These are phyloP conservation scores for Endotricha flammealis DNA, from an alignment of 2,888 invertebrate genomes.

Conservation along the genomic window DNA sequence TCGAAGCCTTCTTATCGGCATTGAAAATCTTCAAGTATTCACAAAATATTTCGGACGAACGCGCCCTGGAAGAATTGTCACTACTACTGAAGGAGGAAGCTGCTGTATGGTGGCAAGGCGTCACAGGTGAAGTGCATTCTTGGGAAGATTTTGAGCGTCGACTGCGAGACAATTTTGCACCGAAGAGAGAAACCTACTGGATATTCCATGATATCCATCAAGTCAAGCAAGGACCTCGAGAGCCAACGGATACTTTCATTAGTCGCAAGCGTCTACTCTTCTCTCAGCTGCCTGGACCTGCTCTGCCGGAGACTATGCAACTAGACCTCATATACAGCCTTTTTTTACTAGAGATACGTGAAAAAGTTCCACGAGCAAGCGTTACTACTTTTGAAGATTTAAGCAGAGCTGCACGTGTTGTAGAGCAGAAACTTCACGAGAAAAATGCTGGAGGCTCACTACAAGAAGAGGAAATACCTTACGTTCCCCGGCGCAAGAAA, in stretches of 20 bases:
- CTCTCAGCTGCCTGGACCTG: neutral
- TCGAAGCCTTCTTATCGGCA: slow-evolving; percentile 5
- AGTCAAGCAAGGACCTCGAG: neutral
- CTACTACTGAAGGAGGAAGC: slow-evolving; percentile 3
- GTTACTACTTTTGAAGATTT: neutral
- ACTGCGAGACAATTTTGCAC: neutral
- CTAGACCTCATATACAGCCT: neutral
- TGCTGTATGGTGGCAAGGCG: slow-evolving; percentile 8
- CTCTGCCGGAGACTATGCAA: neutral
- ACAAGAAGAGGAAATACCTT: neutral
- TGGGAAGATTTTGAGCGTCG: neutral
- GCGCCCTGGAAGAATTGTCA: slow-evolving; percentile 3
- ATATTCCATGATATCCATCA: slow-evolving; percentile 4
- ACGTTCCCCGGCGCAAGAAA: too few relatives aligned
- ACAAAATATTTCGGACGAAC: neutral
- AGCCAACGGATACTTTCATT: slow-evolving; percentile 1
- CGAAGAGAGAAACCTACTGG: slow-evolving; percentile 1
- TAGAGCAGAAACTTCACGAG: too few relatives aligned
- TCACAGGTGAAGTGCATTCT: neutral
- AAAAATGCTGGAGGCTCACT: too few relatives aligned
- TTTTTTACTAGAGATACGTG: neutral
- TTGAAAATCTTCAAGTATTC: slow-evolving; percentile 1
- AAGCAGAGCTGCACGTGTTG: neutral
- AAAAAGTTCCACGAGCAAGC: neutral
- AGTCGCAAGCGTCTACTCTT: slow-evolving; percentile 1